Evolutionary conservation across 2,888 invertebrate genomes (phyloP).

Genomic region (Nasonia oneida): DNA sequence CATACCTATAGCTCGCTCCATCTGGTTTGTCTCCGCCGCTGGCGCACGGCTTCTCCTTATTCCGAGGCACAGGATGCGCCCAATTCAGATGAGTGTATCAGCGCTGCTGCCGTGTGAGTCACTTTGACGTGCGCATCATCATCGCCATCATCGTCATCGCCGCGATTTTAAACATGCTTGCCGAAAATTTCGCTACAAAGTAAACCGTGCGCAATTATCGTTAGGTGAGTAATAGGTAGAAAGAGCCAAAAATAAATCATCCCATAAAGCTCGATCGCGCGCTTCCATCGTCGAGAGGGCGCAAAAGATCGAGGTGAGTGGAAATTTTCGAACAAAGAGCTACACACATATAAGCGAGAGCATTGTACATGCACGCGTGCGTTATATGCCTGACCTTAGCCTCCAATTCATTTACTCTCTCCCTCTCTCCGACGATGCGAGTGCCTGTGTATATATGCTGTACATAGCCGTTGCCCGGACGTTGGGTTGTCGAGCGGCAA

Average conservation of each 20-base stretch:
- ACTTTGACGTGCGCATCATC: conserved; percentile 46
- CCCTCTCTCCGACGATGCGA: no score
- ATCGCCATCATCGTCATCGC: background rate
- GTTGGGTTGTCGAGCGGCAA: conserved; percentile 49
- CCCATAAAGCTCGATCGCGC: no score
- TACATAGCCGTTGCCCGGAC: background rate
- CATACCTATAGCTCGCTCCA: conserved; percentile 31
- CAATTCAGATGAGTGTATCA: conserved; percentile 57
- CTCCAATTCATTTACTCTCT: conserved; percentile 54
- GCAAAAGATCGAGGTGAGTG: conserved; percentile 1
- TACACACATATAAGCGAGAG: background rate
- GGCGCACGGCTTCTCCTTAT: conserved; percentile 30
- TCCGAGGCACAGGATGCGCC: conserved; percentile 58
- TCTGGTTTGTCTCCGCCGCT: conserved; percentile 33
- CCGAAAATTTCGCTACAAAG: no score
- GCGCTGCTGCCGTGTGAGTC: conserved; percentile 49
- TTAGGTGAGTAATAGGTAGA: background rate
- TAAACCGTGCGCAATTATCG: background rate
- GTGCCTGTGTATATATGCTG: no score
- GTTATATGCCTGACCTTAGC: conserved; percentile 57
- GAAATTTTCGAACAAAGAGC: background rate
- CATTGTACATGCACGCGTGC: background rate
- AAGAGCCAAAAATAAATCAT: no score
- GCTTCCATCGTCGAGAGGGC: background rate
- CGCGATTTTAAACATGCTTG: background rate